Conservation (phyloP, 2,113 vertebrate species). For the Orientallactaga bullata region DNA sequence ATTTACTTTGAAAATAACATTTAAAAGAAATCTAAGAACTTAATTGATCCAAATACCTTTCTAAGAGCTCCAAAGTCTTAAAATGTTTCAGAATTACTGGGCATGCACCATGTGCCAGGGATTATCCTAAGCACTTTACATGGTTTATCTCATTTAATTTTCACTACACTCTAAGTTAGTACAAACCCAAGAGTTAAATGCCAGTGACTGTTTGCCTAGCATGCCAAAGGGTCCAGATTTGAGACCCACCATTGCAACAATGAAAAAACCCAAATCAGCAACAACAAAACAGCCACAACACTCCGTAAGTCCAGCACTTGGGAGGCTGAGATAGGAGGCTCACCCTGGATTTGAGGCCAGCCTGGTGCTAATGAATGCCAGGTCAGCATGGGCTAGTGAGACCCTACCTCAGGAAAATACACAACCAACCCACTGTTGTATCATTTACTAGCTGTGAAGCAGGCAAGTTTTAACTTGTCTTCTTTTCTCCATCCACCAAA, state of each 20-base stretch:
- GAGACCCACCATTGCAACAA: neutral
- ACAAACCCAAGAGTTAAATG: conserved; percentile 32
- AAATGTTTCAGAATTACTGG: conserved; percentile 47
- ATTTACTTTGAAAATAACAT: conserved; percentile 48
- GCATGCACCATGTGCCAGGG: neutral
- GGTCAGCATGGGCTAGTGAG: too few species aligned
- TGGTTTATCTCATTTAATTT: conserved; percentile 43
- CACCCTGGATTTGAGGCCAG: too few species aligned
- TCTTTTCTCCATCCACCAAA: conserved; percentile 37
- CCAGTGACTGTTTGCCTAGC: neutral
- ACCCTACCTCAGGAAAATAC: too few species aligned
- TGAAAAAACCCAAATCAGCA: neutral
- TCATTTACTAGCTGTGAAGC: conserved; percentile 45
- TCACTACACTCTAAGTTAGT: conserved; percentile 29
- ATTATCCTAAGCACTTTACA: neutral
- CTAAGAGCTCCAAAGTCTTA: conserved; percentile 29
- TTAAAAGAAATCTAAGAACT: conserved; percentile 36
- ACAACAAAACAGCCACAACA: too few species aligned
- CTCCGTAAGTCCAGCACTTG: too few species aligned
- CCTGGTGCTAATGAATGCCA: too few species aligned
- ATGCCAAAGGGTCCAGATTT: neutral
- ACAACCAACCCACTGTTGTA: neutral
- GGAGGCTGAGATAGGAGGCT: too few species aligned
- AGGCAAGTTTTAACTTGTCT: conserved; percentile 13
- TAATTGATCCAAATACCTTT: conserved; percentile 39